Evolutionary conservation across 2,888 invertebrate species (phyloP).

Genomic region (Zygaena filipendulae): DNA sequence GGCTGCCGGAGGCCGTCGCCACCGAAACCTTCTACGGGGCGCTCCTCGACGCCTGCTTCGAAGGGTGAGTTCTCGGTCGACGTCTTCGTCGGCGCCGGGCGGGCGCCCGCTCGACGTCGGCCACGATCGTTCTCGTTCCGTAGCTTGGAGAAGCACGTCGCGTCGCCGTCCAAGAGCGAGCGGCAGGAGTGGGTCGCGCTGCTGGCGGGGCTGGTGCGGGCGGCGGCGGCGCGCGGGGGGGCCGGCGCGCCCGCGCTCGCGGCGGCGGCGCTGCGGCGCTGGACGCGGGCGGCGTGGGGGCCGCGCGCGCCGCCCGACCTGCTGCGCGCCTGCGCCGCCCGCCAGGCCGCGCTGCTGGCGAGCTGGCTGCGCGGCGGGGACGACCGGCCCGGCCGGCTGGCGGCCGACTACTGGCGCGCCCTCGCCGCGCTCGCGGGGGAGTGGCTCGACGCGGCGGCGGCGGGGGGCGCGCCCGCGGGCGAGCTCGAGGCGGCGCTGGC

Average conservation of each 20-base stretch:
- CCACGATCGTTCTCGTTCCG: slow-evolving; percentile 61
- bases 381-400: slow-evolving; percentile 3
- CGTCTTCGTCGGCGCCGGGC: neutral
- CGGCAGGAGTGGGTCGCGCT: slow-evolving; percentile 46
- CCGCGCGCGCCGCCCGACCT: slow-evolving; percentile 40
- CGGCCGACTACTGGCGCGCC: slow-evolving; percentile 1
- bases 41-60: slow-evolving; percentile 76
- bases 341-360: slow-evolving; percentile 18
- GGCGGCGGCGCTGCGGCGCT: slow-evolving; percentile 55
- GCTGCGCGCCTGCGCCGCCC: slow-evolving; percentile 52
- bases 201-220: slow-evolving; percentile 21
- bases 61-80: slow-evolving; percentile 62
- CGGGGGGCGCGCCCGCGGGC: slow-evolving; percentile 62
- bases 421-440: slow-evolving; percentile 26
- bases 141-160: slow-evolving; percentile 61
- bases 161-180: slow-evolving; percentile 50
- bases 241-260: slow-evolving; percentile 46
- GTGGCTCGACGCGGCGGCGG: slow-evolving; percentile 63
- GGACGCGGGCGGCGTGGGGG: slow-evolving; percentile 65
- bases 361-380: slow-evolving; percentile 14
- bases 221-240: slow-evolving; percentile 30
- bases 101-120: no score
- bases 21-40: slow-evolving; percentile 67
- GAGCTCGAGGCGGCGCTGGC: slow-evolving; percentile 22
- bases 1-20: slow-evolving; percentile 67